These are phyloP conservation scores for Lateolabrax maculatus DNA, from an alignment of 2,797 vertebrate genomes.

Conservation along the genomic window DNA sequence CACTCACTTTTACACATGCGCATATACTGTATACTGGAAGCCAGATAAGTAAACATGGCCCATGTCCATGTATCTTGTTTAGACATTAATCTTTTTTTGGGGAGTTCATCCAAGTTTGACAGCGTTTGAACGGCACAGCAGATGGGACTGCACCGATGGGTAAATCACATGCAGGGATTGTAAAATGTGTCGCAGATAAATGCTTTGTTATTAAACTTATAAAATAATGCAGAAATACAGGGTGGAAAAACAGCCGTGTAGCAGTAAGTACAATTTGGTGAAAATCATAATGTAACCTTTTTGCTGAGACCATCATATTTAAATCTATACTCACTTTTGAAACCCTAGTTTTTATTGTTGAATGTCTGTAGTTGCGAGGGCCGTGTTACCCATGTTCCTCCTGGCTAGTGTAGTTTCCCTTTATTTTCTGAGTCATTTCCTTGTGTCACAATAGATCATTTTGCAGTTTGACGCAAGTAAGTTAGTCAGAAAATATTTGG, in stretches of 20 bases:
- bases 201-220: constrained; percentile 32
- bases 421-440: neutral
- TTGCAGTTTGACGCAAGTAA: neutral
- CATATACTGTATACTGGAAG: constrained; percentile 14
- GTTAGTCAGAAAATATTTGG: neutral
- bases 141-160: constrained; percentile 32
- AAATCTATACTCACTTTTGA: neutral
- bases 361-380: neutral
- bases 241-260: neutral
- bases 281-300: constrained; percentile 1
- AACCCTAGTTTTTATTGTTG: neutral
- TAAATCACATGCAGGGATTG: constrained; percentile 51
- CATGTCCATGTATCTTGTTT: neutral
- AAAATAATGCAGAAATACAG: neutral
- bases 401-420: neutral
- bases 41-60: constrained; percentile 41
- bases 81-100: constrained; percentile 26
- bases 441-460: neutral
- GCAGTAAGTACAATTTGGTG: constrained; percentile 53
- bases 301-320: neutral
- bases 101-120: constrained; percentile 16
- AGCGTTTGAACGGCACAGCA: constrained; percentile 27
- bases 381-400: neutral
- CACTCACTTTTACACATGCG: constrained; percentile 49
- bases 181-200: constrained; percentile 24